Percentiles rank a stretch among this genome's conserved stretches.
phyloP scores from a whole-genome alignment of 2,888 invertebrate species.

The Caradrina clavipalpis region DNA sequence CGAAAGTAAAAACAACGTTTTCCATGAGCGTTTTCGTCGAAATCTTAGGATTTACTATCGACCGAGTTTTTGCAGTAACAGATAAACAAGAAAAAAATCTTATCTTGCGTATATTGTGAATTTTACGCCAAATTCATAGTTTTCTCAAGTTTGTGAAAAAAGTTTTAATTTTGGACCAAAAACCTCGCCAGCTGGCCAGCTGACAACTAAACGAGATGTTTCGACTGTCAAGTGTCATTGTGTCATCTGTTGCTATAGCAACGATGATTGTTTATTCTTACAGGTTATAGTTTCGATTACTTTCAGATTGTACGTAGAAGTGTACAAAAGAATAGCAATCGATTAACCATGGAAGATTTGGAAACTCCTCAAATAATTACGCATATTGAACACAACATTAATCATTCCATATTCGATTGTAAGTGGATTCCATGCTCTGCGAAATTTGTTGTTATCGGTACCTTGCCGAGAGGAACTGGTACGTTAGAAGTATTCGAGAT shows the following conservation, averaged over 20 bases:
- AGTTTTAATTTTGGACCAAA: too few species aligned
- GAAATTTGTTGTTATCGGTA: constrained; percentile 97
- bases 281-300: constrained; percentile 63
- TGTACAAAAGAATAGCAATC: background rate
- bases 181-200: too few species aligned
- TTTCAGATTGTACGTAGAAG: background rate
- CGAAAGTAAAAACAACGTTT: too few species aligned
- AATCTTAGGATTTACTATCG: too few species aligned
- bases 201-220: constrained; percentile 9
- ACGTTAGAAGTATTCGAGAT: constrained; percentile 96
- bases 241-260: constrained; percentile 73
- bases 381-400: constrained; percentile 95
- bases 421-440: constrained; percentile 99
- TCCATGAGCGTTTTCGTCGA: too few species aligned
- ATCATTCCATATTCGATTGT: constrained; percentile 97
- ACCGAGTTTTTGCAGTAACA: too few species aligned
- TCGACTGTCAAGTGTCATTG: background rate
- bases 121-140: too few species aligned
- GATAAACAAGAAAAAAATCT: too few species aligned
- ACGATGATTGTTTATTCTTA: constrained; percentile 72
- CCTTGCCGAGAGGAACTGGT: constrained; percentile 96
- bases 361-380: constrained; percentile 97
- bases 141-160: too few species aligned
- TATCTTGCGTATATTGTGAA: too few species aligned
- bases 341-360: constrained; percentile 75